Conservation (phyloP, 30 jellyfish, hydroid and myxozoan species). For the Turritopsis dohrnii region DNA sequence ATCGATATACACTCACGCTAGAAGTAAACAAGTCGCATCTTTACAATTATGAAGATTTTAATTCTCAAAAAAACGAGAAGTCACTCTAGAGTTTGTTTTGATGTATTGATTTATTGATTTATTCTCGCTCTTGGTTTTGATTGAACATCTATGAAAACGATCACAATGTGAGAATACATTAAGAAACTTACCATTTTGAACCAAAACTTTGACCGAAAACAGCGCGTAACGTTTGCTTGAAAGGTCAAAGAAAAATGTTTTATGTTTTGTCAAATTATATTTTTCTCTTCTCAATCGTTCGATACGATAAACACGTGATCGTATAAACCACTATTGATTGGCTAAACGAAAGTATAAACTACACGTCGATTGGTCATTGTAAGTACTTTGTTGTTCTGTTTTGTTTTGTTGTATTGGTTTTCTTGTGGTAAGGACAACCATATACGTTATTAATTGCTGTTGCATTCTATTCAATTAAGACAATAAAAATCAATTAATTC, state of each 20-base stretch:
- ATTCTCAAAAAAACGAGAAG: too few species aligned
- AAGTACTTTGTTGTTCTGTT: neutral
- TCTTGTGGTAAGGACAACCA: neutral
- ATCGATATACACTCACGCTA: conserved; percentile 87
- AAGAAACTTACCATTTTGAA: neutral
- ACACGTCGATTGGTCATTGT: neutral
- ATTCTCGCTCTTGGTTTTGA: too few species aligned
- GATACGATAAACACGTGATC: neutral
- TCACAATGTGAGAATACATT: too few species aligned
- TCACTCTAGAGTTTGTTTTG: too few species aligned
- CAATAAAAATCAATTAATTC: neutral
- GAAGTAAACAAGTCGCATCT: neutral
- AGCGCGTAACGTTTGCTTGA: neutral
- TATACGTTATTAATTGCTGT: neutral
- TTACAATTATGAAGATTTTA: neutral
- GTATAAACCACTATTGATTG: neutral
- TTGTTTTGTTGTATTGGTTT: neutral
- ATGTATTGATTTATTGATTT: too few species aligned
- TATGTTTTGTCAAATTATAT: neutral
- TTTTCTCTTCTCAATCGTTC: neutral
- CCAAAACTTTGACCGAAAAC: neutral
- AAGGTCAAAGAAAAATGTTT: neutral
- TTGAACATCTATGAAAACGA: too few species aligned
- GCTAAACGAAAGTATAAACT: neutral
- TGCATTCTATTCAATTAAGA: neutral